phyloP scores from a whole-genome alignment of 2,797 vertebrate species.

The Ptychobarbus kaznakovi region DNA sequence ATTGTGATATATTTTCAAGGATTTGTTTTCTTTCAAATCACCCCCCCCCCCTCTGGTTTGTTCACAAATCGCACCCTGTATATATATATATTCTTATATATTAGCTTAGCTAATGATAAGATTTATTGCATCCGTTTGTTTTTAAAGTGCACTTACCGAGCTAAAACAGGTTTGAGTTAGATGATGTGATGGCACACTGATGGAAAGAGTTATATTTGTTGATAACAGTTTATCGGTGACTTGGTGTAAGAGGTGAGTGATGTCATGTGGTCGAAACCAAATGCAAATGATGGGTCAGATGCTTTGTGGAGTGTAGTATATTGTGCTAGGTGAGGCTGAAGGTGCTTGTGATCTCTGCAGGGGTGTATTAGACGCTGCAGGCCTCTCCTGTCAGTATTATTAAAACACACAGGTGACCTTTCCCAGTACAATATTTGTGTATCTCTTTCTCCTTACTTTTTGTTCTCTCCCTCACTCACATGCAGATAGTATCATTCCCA shows the following conservation, averaged over 20 bases:
- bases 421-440: not conserved
- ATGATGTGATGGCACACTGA: not conserved
- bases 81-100: too few species aligned
- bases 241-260: not conserved
- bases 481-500: conserved; percentile 3
- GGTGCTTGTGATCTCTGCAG: conserved; percentile 14
- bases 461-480: not conserved
- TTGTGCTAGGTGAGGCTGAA: conserved; percentile 2
- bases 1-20: too few species aligned
- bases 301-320: conserved; percentile 1
- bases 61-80: too few species aligned
- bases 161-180: not conserved
- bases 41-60: too few species aligned
- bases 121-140: not conserved
- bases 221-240: not conserved
- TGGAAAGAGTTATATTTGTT: not conserved
- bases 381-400: conserved; percentile 54
- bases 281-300: conserved; percentile 2
- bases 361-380: conserved; percentile 34
- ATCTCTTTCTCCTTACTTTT: not conserved
- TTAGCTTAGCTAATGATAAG: not conserved
- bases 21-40: too few species aligned
- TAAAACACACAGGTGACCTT: conserved; percentile 42
- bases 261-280: not conserved
- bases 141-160: not conserved